Evolutionary conservation across 2,888 invertebrate genomes (phyloP), one percentile per base, ranked within the genome.

Genomic region (Endomychus coccineus): DNA sequence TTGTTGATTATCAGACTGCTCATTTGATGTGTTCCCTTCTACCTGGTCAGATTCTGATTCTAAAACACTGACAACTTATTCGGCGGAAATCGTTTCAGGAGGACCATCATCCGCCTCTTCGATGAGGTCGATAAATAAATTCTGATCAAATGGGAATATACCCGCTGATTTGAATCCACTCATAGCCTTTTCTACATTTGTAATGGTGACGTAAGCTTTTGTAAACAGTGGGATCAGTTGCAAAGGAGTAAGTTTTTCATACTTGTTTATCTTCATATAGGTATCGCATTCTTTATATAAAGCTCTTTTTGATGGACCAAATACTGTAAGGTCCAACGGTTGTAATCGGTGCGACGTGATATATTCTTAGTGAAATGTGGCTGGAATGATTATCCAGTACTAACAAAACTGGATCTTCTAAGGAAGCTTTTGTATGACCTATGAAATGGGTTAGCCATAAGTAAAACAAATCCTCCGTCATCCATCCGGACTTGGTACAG

Each of bases 351-450:
- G 24, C n/a, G 24, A 24, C 11, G n/a, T n/a, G n/a, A 24, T 24
- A 24, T 6, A n/a, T 24, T 24, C n/a, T 24, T 6, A 24, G 4
- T 24, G 24, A 24, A 6, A 24, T 24, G n/a, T 24, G n/a, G 5
- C 24, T 24, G n/a, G 5, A 6, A n/a, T 24, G 4, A 24, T 24
- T 24, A n/a, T 24, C n/a, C n/a, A 24, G n/a, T 6, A n/a, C n/a
- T n/a, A 24, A 24, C 24, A 24, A n/a, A 4, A 24, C 24, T 24
- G 24, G 24, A n/a, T 24, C 24, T 24, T 24, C 24, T 24, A 24
- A 6, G 4, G 24, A 24, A 4, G 24, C 5, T 24, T 24, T 6
- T 4, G 24, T 19, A 7, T 19, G n/a, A n/a, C n/a, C n/a, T n/a
- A n/a, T n/a, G n/a, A n/a, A n/a, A n/a, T n/a, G n/a, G n/a, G n/a